Evolutionary conservation across 2,888 invertebrate species (phyloP).

Genomic region (Pristionchus arcanus): DNA sequence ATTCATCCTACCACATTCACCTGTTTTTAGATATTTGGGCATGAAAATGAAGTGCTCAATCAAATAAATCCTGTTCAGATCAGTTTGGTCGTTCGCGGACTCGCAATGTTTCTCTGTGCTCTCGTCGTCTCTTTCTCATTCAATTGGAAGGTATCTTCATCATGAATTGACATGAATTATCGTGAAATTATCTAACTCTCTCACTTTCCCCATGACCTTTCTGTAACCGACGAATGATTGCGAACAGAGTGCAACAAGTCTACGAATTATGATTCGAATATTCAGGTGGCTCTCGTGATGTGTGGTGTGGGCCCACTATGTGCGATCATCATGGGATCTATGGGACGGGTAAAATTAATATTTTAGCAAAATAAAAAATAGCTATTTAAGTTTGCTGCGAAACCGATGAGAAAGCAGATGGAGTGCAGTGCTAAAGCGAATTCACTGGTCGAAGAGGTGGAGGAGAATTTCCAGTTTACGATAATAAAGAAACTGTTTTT

Average conservation of each 20-base stretch:
- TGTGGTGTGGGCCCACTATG: constrained; percentile 24
- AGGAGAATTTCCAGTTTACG: too few species aligned
- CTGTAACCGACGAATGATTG: too few species aligned
- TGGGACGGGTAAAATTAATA: neutral
- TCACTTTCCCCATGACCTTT: too few species aligned
- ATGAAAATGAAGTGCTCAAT: neutral
- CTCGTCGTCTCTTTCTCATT: constrained; percentile 2
- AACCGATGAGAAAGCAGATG: constrained; percentile 42
- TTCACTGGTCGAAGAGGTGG: constrained; percentile 51
- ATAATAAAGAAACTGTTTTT: neutral
- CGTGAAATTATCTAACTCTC: too few species aligned
- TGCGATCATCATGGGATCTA: constrained; percentile 35
- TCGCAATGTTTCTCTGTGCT: constrained; percentile 1
- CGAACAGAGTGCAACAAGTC: too few species aligned
- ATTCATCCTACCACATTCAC: too few species aligned
- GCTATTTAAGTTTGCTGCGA: neutral
- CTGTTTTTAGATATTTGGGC: neutral
- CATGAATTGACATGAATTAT: neutral
- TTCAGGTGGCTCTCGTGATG: constrained; percentile 48
- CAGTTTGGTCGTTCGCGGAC: constrained; percentile 47
- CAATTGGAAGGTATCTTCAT: constrained; percentile 43
- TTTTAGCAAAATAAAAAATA: neutral
- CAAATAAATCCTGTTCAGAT: neutral
- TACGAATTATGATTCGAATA: neutral
- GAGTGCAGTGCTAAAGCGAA: constrained; percentile 27